Evolutionary conservation across 1,140 invertebrate genomes (phyloP).

Genomic region (Batillaria attramentaria): DNA sequence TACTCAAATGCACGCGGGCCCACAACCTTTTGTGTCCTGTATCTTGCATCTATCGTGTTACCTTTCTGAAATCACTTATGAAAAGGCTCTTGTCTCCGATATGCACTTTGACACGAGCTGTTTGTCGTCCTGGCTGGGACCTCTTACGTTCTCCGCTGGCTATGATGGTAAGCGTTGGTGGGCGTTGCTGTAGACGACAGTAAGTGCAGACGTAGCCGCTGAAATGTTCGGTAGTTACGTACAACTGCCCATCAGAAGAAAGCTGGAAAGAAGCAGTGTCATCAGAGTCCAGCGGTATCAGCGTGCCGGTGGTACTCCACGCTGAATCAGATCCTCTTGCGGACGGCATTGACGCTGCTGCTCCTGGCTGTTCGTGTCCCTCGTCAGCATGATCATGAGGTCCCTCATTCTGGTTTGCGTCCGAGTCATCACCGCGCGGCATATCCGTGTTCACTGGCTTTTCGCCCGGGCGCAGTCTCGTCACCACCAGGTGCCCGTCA

Average conservation of each 20-base stretch:
- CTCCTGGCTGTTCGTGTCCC: too few relatives aligned
- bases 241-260: neutral
- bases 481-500: neutral
- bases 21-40: too few relatives aligned
- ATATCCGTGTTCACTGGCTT: too few relatives aligned
- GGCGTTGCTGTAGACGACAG: neutral
- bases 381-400: too few relatives aligned
- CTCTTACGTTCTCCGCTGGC: neutral
- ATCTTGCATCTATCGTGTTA: too few relatives aligned
- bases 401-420: too few relatives aligned
- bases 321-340: too few relatives aligned
- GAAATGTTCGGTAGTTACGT: conserved; percentile 1
- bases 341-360: too few relatives aligned
- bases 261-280: too few relatives aligned
- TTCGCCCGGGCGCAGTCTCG: neutral
- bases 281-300: neutral
- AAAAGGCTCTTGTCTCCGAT: conserved; percentile 3
- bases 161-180: neutral
- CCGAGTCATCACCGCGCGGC: too few relatives aligned
- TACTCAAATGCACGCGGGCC: too few relatives aligned
- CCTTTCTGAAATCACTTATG: neutral
- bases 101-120: neutral
- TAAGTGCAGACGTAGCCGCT: conserved; percentile 3
- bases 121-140: neutral
- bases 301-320: neutral